These are phyloP conservation scores for Lissonota sp. DNA, from an alignment of 2,888 invertebrate genomes.

Conservation along the genomic window DNA sequence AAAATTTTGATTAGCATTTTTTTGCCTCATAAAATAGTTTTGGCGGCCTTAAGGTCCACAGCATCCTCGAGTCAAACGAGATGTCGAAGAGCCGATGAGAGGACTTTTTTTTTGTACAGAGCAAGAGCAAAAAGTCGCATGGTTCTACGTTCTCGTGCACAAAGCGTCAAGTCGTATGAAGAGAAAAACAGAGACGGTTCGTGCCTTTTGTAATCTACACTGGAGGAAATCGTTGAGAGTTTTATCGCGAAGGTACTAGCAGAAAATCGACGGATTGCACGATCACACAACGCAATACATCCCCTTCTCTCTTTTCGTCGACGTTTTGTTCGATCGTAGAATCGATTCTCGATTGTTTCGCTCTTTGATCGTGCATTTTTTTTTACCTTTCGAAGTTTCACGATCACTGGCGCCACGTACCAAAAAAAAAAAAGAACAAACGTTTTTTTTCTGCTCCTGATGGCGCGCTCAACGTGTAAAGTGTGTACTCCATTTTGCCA, in stretches of 20 bases:
- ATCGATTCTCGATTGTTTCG: constrained; percentile 31
- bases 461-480: constrained; percentile 1
- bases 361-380: constrained; percentile 48
- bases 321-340: constrained; percentile 32
- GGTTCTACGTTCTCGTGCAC: too few species aligned
- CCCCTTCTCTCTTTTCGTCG: constrained; percentile 38
- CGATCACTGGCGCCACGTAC: constrained; percentile 38
- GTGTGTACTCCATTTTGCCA: constrained; percentile 75
- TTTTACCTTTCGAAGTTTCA: constrained; percentile 35
- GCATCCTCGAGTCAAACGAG: neutral
- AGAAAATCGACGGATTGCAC: constrained; percentile 45
- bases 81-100: neutral
- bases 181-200: constrained; percentile 29
- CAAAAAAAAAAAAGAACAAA: constrained; percentile 27
- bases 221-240: constrained; percentile 11
- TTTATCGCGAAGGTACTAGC: constrained; percentile 33
- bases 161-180: neutral
- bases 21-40: too few species aligned
- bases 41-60: too few species aligned
- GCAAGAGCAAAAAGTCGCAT: too few species aligned
- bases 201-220: constrained; percentile 33
- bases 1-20: too few species aligned
- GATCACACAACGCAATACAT: constrained; percentile 31
- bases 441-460: constrained; percentile 24
- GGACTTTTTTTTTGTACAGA: too few species aligned